phyloP scores from a whole-genome alignment of 2,113 vertebrate species.

The Crotalus helleri region DNA sequence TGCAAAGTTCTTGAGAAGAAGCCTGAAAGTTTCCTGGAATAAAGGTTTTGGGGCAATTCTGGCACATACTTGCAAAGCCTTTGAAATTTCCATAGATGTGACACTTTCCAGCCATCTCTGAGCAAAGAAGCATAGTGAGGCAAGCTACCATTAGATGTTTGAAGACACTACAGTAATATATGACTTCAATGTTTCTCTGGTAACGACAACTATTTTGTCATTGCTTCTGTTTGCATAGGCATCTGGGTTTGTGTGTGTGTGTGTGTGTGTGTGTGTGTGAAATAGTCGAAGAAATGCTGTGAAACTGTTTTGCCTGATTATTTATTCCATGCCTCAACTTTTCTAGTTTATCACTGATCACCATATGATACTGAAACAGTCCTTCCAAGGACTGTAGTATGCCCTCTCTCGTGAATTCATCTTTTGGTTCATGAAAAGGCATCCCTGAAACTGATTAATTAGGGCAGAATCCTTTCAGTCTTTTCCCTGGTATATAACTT shows the following conservation, averaged over 20 bases:
- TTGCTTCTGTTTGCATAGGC: neutral
- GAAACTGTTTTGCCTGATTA: neutral
- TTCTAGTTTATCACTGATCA: neutral
- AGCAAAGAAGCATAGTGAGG: neutral
- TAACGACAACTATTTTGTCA: neutral
- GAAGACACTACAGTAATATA: neutral
- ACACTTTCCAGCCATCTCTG: neutral
- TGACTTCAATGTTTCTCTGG: neutral
- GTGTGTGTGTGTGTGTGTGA: neutral
- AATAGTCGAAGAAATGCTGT: neutral
- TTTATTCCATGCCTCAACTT: neutral
- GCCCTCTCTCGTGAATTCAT: neutral
- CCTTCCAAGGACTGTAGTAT: neutral
- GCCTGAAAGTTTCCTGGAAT: neutral
- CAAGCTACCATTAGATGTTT: neutral
- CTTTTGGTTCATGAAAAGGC: neutral
- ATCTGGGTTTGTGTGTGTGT: neutral
- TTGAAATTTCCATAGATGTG: neutral
- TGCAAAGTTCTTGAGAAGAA: neutral
- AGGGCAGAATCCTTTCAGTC: neutral
- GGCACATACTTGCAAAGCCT: neutral
- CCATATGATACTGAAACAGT: neutral
- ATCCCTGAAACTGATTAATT: neutral
- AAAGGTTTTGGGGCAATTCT: neutral
- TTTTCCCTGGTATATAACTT: neutral